phyloP scores from a whole-genome alignment of 2,797 vertebrate genomes.

The Enteromius paludinosus region DNA sequence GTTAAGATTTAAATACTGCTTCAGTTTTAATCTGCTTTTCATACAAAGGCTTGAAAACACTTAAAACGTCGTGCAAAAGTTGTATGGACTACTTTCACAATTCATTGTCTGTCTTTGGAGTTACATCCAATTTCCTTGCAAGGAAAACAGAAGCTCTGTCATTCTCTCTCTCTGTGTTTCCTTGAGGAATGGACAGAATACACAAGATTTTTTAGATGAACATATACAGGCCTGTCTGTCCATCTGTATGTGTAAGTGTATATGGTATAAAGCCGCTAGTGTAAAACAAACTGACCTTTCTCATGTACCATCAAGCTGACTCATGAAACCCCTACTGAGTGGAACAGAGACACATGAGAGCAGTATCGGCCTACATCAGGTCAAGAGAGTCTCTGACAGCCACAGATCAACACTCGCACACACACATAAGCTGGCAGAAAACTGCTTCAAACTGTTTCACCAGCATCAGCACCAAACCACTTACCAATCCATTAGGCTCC shows the following conservation, averaged over 20 bases:
- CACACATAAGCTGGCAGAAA: constrained; percentile 13
- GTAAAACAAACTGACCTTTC: constrained; percentile 43
- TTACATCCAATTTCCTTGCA: background rate
- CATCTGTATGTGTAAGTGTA: constrained; percentile 33
- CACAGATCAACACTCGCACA: constrained; percentile 1
- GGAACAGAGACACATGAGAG: constrained; percentile 29
- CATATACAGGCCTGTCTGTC: background rate
- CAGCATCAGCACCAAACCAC: constrained; percentile 76
- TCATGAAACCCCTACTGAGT: constrained; percentile 14
- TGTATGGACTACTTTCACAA: background rate
- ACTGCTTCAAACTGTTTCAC: constrained; percentile 55
- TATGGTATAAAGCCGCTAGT: background rate
- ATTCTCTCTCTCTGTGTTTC: background rate
- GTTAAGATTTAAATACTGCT: background rate
- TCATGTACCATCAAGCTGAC: constrained; percentile 31
- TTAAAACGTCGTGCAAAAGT: background rate
- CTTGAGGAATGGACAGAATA: background rate
- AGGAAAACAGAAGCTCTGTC: background rate
- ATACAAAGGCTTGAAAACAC: background rate
- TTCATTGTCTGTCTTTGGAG: background rate
- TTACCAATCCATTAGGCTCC: constrained; percentile 78
- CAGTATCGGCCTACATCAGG: constrained; percentile 22
- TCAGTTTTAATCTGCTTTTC: background rate
- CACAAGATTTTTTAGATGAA: background rate
- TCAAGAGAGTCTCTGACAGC: constrained; percentile 39